phyloP scores from a whole-genome alignment of 2,113 vertebrate genomes.

The Lagenorhynchus albirostris region DNA sequence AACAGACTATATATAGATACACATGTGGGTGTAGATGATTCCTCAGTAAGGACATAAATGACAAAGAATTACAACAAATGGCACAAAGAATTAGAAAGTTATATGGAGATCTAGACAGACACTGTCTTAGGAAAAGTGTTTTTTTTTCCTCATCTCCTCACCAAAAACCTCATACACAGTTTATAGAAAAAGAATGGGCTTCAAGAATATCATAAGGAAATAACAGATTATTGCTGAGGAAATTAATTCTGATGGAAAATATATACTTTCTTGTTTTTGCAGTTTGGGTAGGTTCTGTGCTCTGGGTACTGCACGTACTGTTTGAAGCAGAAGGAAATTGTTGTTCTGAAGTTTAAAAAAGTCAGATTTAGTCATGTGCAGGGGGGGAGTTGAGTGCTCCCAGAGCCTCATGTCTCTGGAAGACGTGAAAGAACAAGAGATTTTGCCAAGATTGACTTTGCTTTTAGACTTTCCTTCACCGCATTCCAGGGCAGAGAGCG shows the following conservation, averaged over 20 bases:
- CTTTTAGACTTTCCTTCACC: conserved; percentile 18
- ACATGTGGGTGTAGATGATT: not conserved
- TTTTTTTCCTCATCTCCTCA: not conserved
- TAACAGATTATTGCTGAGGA: not conserved
- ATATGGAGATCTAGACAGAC: not conserved
- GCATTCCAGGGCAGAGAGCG: conserved; percentile 8
- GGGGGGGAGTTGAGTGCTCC: not conserved
- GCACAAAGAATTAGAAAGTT: not conserved
- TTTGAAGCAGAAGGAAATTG: not conserved
- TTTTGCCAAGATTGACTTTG: conserved; percentile 42
- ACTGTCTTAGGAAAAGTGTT: not conserved
- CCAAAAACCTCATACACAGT: not conserved
- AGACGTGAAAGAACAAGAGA: not conserved
- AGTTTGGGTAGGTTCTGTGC: not conserved
- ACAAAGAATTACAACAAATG: not conserved
- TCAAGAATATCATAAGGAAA: conserved; percentile 20
- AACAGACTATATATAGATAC: not conserved
- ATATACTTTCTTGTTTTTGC: not conserved
- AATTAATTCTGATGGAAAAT: conserved; percentile 23
- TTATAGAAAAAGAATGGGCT: not conserved
- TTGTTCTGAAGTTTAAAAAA: conserved; percentile 14
- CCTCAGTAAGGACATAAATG: not conserved
- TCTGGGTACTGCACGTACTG: not conserved
- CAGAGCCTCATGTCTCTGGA: conserved; percentile 10
- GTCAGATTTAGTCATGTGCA: conserved; percentile 6